Base-by-base conservation (phyloP, 2,113 vertebrate species). In the Tauraco erythrolophus region DNA sequence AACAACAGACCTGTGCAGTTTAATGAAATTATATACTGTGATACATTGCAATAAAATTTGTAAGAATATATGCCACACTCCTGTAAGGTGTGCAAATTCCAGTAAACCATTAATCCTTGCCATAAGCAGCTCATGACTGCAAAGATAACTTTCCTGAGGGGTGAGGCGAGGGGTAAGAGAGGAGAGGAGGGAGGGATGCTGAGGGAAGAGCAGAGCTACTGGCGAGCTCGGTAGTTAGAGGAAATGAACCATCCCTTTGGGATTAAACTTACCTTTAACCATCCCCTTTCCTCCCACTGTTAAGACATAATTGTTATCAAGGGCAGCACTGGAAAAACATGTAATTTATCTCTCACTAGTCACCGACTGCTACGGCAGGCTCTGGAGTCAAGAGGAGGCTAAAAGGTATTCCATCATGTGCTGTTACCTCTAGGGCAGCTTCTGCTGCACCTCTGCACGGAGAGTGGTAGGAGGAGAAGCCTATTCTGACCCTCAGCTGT, bases 81-180 rank as follows among this genome's bases (percentile, higher is more conserved):
- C 48, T 78, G 68, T 46, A 93, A 96, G 88, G 51, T 43, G 66
- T 85, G 60, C 60, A 95, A 79, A 97, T 92, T 94, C 92, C 72
- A 95, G 70, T 93, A 88, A 93, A 48, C 31, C 64, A 89, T 89
- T 96, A 94, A 88, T 96, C 72, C 85, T 95, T 37, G 24, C 89
- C 57, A 64, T 24, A 54, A 97, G 89, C 66, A 74, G 65, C 79
- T 87, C 77, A 56, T 39, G 58, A 95, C 69, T 92, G 88, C 90
- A 97, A 97, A 96, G 77, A 93, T 86, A 97, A 92, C 64, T 95
- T 95, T 93, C 54, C 66, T n/a, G 21, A 65, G 56, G 77, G 35
- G 84, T 72, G 28, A 39, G 24, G 19, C 57, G 62, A 92, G 68
- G 64, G 43, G 41, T 54, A 89, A 30, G 31, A 75, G n/a, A 62